These are phyloP conservation scores for Pachyseris speciosa DNA, from an alignment of 64 coral and sea anemone species.

Conservation along the genomic window DNA sequence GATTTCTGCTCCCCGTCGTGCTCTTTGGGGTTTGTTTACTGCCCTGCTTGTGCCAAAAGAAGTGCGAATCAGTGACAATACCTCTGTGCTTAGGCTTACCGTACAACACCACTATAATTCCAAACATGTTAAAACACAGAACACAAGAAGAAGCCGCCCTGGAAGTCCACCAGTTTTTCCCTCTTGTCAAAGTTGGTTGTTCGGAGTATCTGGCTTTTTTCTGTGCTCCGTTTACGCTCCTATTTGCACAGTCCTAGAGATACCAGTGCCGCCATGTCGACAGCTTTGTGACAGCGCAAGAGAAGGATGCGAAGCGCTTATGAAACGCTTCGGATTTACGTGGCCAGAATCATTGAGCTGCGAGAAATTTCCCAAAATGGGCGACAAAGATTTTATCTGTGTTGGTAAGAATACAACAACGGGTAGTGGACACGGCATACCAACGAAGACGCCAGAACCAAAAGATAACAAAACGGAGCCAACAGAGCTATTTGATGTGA, in stretches of 20 bases:
- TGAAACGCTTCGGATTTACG: conserved; percentile 81
- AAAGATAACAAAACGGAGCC: not conserved
- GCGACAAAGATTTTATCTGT: conserved; percentile 66
- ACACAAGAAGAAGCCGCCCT: conserved; percentile 89
- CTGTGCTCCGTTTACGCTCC: conserved; percentile 94
- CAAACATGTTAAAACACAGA: conserved; percentile 85
- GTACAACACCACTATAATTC: conserved; percentile 91
- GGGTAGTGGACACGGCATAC: not conserved
- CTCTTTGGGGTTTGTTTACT: conserved; percentile 71
- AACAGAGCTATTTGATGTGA: conserved; percentile 12
- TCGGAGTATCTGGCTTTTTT: conserved; percentile 92
- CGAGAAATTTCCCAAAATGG: conserved; percentile 63
- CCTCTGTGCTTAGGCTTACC: conserved; percentile 77
- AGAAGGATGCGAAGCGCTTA: conserved; percentile 70
- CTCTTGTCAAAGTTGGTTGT: conserved; percentile 83
- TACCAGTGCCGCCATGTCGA: conserved; percentile 81
- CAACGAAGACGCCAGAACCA: not conserved
- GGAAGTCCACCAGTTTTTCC: conserved; percentile 94
- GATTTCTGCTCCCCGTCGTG: conserved; percentile 49
- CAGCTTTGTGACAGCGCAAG: conserved; percentile 71
- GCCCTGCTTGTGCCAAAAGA: conserved; percentile 67
- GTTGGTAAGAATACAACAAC: conserved; percentile 84
- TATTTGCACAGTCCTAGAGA: conserved; percentile 79
- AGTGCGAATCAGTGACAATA: conserved; percentile 87
- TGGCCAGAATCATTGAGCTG: conserved; percentile 92